Percentiles rank a stretch among this genome's conserved stretches.
Evolutionary conservation across 2,113 vertebrate species (phyloP).

Genomic region (Neolamprologus caudopunctatus): DNA sequence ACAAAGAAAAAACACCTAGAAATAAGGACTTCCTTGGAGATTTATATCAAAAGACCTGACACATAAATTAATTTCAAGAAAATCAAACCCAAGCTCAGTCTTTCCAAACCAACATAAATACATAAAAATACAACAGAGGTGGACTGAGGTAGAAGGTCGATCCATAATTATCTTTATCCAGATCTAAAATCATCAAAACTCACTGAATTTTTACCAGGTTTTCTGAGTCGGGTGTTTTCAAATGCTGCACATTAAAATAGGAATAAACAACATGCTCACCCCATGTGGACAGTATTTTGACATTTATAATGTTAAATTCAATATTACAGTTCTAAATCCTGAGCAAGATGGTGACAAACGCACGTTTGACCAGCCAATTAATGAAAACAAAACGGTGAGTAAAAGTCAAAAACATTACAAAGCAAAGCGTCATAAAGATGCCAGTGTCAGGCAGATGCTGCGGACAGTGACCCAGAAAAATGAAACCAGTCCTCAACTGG

Average conservation of each 20-base stretch:
- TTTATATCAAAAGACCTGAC: neutral
- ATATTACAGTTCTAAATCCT: neutral
- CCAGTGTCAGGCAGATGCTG: neutral
- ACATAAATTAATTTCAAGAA: neutral
- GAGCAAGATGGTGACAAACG: neutral
- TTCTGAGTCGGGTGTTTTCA: neutral
- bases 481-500: neutral
- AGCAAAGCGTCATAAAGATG: neutral
- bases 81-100: neutral
- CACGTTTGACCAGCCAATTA: neutral
- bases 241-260: neutral
- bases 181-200: neutral
- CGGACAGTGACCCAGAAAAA: neutral
- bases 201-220: neutral
- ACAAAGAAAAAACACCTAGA: neutral
- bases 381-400: neutral
- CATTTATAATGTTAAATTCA: neutral
- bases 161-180: neutral
- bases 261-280: neutral
- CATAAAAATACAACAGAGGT: neutral
- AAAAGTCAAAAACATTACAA: neutral
- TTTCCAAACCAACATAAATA: neutral
- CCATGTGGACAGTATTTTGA: neutral
- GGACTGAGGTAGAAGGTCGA: neutral
- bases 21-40: neutral